phyloP scores from a whole-genome alignment of 2,113 vertebrate species.

The Amphilophus citrinellus region DNA sequence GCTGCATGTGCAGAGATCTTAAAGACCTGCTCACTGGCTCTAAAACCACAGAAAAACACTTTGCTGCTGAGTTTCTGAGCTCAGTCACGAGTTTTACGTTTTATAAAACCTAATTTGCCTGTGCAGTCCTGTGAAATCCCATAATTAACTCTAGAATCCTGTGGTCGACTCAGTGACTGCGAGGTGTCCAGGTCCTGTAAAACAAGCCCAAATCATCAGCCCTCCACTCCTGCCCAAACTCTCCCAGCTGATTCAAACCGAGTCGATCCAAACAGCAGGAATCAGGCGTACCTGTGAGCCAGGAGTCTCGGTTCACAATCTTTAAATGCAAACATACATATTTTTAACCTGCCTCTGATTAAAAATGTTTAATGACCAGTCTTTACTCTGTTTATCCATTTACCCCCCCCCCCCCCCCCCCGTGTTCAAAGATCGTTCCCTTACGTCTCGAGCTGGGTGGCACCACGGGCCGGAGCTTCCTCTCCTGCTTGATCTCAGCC shows the following conservation, averaged over 20 bases:
- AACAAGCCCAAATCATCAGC: not conserved
- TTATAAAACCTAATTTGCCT: not conserved
- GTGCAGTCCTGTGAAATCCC: no score
- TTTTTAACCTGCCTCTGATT: not conserved
- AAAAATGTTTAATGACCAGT: not conserved
- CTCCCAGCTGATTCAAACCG: not conserved
- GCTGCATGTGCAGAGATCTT: not conserved
- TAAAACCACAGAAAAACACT: not conserved
- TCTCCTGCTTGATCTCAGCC: constrained; percentile 92
- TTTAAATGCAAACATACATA: not conserved
- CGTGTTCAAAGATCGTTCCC: not conserved
- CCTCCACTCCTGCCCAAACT: not conserved
- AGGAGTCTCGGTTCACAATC: not conserved
- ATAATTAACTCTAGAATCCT: no score
- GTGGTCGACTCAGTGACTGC: no score
- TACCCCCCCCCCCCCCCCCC: no score
- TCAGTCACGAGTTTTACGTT: not conserved
- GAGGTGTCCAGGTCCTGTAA: not conserved
- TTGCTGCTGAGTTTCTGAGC: not conserved
- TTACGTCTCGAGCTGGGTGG: constrained; percentile 79
- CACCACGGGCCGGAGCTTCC: constrained; percentile 88
- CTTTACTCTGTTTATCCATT: not conserved
- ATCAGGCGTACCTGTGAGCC: not conserved
- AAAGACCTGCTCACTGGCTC: not conserved
- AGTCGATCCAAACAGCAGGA: not conserved